These are phyloP conservation scores for Albula glossodonta DNA, from an alignment of 2,113 vertebrate genomes.

Conservation along the genomic window DNA sequence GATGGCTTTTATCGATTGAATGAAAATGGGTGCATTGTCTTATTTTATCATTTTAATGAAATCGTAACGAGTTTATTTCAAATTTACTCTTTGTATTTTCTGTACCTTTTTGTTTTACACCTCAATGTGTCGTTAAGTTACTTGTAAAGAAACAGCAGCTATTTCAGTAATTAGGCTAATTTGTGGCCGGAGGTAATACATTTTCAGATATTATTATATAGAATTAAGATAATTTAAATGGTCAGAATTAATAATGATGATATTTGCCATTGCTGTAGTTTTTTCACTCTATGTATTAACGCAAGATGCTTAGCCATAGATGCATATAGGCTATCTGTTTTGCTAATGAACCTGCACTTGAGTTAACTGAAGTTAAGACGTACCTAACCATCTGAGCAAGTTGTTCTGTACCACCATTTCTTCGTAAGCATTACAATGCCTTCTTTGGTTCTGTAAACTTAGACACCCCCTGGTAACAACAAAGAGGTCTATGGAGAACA, in stretches of 20 bases:
- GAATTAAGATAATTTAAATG: neutral
- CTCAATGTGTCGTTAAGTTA: no score
- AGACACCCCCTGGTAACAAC: slow-evolving; percentile 59
- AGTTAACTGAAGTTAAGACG: neutral
- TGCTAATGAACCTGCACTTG: neutral
- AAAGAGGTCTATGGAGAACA: slow-evolving; percentile 70
- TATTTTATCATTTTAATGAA: no score
- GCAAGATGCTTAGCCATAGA: neutral
- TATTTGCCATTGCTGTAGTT: neutral
- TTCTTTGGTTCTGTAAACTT: slow-evolving; percentile 64
- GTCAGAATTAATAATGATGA: neutral
- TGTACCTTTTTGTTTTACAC: no score
- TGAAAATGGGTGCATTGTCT: no score
- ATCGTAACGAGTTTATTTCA: no score
- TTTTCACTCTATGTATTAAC: neutral
- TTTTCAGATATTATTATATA: neutral
- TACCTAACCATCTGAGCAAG: slow-evolving; percentile 23
- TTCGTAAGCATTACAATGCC: slow-evolving; percentile 62
- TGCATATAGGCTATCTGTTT: neutral
- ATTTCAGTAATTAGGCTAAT: no score
- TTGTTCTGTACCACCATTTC: slow-evolving; percentile 58
- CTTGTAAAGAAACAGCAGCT: no score
- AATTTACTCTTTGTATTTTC: no score
- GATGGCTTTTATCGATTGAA: no score
- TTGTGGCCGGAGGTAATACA: no score